phyloP scores from a whole-genome alignment of 2,113 vertebrate genomes.

The Apodemus sylvaticus region DNA sequence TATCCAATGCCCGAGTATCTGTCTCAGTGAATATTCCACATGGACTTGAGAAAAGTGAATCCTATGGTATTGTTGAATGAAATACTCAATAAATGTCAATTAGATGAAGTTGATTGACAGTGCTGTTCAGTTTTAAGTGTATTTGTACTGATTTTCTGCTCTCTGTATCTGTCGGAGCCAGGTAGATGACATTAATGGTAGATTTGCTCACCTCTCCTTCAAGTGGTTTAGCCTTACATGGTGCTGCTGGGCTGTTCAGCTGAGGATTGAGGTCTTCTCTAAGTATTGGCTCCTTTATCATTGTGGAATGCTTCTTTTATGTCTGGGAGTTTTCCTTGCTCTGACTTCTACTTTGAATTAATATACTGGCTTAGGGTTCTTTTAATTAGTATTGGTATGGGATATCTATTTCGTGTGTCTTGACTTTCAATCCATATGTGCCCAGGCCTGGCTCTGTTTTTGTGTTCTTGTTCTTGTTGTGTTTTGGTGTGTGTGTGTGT shows the following conservation, averaged over 20 bases:
- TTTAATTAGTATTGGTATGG: not conserved
- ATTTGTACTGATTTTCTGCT: slow-evolving; percentile 56
- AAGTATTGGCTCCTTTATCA: not conserved
- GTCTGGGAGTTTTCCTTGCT: slow-evolving; percentile 18
- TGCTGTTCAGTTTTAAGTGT: slow-evolving; percentile 22
- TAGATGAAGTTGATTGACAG: slow-evolving; percentile 54
- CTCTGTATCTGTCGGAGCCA: slow-evolving; percentile 39
- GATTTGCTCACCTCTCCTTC: slow-evolving; percentile 5
- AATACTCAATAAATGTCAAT: slow-evolving; percentile 60
- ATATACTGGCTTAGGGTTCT: not conserved
- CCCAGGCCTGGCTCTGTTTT: not conserved
- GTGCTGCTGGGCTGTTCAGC: not conserved
- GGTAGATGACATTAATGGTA: not conserved
- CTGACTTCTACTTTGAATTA: slow-evolving; percentile 33
- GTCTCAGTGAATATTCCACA: not conserved
- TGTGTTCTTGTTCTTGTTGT: not conserved
- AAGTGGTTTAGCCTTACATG: not conserved
- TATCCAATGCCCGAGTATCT: slow-evolving; percentile 34
- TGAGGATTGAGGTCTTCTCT: not conserved
- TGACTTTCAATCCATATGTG: slow-evolving; percentile 16
- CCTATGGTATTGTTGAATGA: slow-evolving; percentile 43
- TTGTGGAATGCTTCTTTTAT: not conserved
- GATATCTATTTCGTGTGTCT: not conserved
- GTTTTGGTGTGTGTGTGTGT: too few species aligned
- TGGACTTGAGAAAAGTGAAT: slow-evolving; percentile 45